phyloP scores from a whole-genome alignment of 2,113 vertebrate species.

The Tachycineta bicolor region DNA sequence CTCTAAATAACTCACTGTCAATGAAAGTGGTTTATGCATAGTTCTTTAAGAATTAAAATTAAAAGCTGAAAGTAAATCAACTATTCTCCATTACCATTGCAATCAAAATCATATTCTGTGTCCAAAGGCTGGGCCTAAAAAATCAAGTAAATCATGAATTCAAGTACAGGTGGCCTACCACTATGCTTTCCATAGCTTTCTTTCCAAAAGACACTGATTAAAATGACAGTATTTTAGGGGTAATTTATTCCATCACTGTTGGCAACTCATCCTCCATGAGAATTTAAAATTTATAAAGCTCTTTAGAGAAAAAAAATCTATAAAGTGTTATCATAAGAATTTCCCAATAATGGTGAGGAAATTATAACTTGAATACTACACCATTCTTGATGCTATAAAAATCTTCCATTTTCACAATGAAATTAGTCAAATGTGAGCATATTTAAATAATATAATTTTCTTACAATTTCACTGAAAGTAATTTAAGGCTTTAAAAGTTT shows the following conservation, averaged over 20 bases:
- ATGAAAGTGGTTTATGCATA: background rate
- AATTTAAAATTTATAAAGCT: background rate
- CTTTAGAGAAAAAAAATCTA: conserved; percentile 16
- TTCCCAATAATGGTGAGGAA: background rate
- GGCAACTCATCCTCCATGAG: background rate
- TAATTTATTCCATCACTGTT: conserved; percentile 21
- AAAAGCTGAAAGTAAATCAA: background rate
- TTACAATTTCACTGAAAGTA: background rate
- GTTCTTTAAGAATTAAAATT: background rate
- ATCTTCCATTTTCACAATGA: background rate
- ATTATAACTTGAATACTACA: background rate
- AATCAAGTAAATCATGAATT: background rate
- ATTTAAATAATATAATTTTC: background rate
- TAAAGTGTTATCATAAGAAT: conserved; percentile 2
- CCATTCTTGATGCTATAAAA: background rate
- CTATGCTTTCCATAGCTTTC: background rate
- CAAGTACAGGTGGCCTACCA: background rate
- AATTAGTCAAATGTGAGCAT: background rate
- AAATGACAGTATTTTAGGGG: background rate
- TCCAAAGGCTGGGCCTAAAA: conserved; percentile 1
- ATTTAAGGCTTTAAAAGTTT: background rate
- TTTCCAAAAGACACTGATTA: conserved; percentile 8
- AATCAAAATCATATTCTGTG: conserved; percentile 10
- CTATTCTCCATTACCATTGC: background rate
- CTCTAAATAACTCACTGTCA: background rate